Conservation (phyloP, 2,113 vertebrate species). For the Panthera uncia region DNA sequence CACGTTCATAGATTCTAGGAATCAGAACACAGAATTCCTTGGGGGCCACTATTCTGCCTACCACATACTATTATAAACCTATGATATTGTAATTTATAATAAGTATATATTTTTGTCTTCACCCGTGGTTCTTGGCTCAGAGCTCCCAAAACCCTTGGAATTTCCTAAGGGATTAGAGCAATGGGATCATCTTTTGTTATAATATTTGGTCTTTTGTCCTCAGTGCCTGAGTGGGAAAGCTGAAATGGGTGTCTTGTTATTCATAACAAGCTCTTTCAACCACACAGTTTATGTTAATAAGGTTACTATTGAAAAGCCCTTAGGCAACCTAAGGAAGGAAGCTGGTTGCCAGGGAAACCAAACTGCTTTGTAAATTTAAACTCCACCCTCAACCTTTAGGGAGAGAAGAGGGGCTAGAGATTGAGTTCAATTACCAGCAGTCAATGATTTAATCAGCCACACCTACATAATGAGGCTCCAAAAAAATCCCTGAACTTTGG, state of each 20-base stretch:
- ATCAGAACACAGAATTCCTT: background rate
- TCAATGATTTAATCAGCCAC: background rate
- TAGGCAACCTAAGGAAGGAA: background rate
- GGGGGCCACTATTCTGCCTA: background rate
- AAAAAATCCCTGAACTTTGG: background rate
- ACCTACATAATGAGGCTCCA: background rate
- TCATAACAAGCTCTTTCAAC: background rate
- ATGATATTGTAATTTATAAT: background rate
- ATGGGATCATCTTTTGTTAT: background rate
- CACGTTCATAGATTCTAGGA: background rate
- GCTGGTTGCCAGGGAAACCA: background rate
- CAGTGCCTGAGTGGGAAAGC: background rate
- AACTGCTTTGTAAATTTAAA: background rate
- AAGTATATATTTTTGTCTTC: background rate
- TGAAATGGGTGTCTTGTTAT: background rate
- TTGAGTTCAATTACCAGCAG: background rate
- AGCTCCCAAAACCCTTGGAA: background rate
- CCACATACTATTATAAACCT: background rate
- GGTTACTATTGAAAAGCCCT: background rate
- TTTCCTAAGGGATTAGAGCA: background rate
- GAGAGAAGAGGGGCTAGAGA: background rate
- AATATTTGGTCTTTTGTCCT: background rate
- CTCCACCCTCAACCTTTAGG: background rate
- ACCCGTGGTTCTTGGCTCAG: background rate
- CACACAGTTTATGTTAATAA: background rate